Base-by-base conservation (phyloP, 2,113 vertebrate genomes). In the Butastur rufipennis region DNA sequence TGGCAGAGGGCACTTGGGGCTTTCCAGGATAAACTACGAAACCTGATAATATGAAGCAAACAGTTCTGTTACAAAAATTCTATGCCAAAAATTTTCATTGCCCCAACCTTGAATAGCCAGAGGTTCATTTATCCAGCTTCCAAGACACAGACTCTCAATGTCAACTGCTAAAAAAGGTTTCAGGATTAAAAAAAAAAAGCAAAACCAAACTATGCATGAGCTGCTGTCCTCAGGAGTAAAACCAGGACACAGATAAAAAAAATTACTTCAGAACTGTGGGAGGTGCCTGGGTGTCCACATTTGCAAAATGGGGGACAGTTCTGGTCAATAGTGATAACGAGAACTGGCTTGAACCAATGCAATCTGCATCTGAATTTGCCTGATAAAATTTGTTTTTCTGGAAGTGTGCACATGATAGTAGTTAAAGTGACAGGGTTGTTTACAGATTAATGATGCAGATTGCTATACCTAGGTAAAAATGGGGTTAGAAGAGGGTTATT, bases 341-440 rank as follows among this genome's bases (percentile, higher is more conserved):
- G 91, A 91, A 89, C 79, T 91, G 84, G 70, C 88, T 59, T 65
- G 67, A 95, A 58, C 73, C 93, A 86, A 52, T 58, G 79, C 92
- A 97, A 97, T 97, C 96, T 97, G 97, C 94, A 75, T 91, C 95
- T 97, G 93, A 97, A 97, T 96, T 97, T 98, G 59, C 80, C 82
- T 91, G 98, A 98, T 98, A 98, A 97, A 96, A 95, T 94, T 97
- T 98, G 95, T 97, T 97, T 98, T 97, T 88, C 95, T 97, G 91
- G 77, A 97, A 97, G 88, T 61, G 31, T 50, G n/a, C 47, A 53
- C n/a, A 20, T 68, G 72, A 47, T 80, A 43, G 93, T 58, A 18
- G 87, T 92, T 87, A 95, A 82, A 92, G 85, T 45, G 84, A 78
- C 67, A 67, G 91, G 74, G 70, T 68, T 98, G 88, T 96, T 81